These are phyloP conservation scores for Blastomussa wellsi DNA, from an alignment of 92 coral and sea anemone species.

Conservation along the genomic window DNA sequence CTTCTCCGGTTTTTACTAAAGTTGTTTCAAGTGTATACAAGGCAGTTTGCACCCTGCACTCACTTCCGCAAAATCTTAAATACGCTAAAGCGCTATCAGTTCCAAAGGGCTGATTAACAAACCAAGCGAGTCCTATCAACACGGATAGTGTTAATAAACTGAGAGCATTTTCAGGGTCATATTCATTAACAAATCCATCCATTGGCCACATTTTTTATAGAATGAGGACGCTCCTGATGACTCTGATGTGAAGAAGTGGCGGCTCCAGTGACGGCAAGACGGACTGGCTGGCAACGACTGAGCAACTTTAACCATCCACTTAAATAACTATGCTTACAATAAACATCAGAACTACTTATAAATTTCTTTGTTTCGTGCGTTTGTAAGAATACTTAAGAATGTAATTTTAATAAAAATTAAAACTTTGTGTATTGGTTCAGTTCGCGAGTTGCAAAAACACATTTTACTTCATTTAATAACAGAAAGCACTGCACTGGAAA, in stretches of 20 bases:
- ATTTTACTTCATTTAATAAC: no score
- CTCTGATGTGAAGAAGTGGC: no score
- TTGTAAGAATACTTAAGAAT: not conserved
- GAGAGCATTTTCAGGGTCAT: not conserved
- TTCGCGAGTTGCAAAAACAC: not conserved
- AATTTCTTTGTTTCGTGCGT: not conserved
- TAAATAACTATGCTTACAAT: no score
- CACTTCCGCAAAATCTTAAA: no score
- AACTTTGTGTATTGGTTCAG: no score
- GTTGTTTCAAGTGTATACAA: no score
- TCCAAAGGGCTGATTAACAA: no score
- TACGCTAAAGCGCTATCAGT: no score
- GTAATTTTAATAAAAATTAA: no score
- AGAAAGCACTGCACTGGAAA: not conserved
- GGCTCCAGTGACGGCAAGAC: not conserved
- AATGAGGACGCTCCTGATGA: not conserved
- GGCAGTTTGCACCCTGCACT: no score
- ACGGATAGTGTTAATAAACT: not conserved
- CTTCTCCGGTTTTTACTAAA: no score
- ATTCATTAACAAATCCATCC: not conserved
- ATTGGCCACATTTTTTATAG: not conserved
- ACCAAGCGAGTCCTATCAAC: no score
- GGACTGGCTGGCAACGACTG: not conserved
- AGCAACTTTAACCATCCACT: not conserved
- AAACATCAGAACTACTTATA: not conserved